Percentiles rank a stretch among this genome's conserved stretches.
Evolutionary conservation across 2,888 invertebrate genomes (phyloP).

Genomic region (Deroplatys truncata): DNA sequence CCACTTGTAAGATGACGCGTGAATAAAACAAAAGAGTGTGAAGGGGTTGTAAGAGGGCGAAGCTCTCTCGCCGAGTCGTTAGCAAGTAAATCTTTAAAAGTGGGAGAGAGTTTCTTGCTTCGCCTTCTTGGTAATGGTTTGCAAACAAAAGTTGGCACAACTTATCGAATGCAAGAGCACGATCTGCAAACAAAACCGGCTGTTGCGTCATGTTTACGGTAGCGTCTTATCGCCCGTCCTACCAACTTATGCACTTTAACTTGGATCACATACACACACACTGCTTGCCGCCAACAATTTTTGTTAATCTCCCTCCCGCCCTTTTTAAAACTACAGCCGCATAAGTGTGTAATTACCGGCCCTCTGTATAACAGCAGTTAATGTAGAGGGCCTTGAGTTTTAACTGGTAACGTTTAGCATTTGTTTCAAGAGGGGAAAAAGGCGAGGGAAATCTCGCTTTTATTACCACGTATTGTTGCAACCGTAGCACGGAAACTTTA

Average conservation of each 20-base stretch:
- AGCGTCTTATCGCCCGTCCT: neutral
- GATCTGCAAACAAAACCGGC: neutral
- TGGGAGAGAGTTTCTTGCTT: neutral
- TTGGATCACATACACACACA: neutral
- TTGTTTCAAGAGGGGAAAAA: neutral
- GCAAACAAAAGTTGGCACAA: neutral
- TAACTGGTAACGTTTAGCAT: neutral
- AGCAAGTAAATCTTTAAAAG: conserved; percentile 9
- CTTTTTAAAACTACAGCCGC: neutral
- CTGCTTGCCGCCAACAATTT: neutral
- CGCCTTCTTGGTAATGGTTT: neutral
- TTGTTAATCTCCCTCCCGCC: neutral
- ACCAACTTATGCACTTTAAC: neutral
- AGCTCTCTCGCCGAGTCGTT: neutral
- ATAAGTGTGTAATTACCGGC: neutral
- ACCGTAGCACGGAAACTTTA: too few species aligned
- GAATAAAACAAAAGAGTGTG: neutral
- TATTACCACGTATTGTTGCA: too few species aligned
- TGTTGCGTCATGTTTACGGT: neutral
- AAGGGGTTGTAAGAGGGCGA: neutral
- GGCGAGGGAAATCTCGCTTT: too few species aligned
- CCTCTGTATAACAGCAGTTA: neutral
- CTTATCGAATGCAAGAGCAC: neutral
- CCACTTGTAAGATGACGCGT: neutral
- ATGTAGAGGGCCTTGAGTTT: neutral